Evolutionary conservation across 2,888 invertebrate genomes (phyloP).

Genomic region (Bellardia bayeri): DNA sequence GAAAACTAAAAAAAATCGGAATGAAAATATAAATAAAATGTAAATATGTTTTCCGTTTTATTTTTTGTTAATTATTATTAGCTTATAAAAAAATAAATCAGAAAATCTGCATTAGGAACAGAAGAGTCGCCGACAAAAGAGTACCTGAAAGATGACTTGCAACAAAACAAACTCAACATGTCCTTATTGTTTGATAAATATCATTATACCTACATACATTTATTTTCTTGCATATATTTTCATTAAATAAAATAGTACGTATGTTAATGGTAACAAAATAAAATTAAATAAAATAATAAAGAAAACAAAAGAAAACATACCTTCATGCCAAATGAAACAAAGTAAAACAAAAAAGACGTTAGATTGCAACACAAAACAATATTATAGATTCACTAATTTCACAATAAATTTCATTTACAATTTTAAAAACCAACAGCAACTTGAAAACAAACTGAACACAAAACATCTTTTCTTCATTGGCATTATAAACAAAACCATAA

Average conservation of each 20-base stretch:
- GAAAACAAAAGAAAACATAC: conserved; percentile 6
- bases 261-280: background rate
- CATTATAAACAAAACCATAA: background rate
- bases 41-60: too few species aligned
- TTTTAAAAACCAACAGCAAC: background rate
- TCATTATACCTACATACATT: too few species aligned
- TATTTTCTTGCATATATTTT: background rate
- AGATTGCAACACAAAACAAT: background rate
- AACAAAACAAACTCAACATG: too few species aligned
- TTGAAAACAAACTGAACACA: background rate
- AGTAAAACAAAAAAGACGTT: background rate
- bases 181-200: too few species aligned
- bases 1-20: too few species aligned
- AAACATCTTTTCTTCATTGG: background rate
- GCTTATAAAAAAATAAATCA: too few species aligned
- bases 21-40: too few species aligned
- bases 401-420: background rate
- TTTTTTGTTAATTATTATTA: too few species aligned
- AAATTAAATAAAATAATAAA: background rate
- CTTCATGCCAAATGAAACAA: background rate
- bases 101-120: too few species aligned
- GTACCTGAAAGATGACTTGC: too few species aligned
- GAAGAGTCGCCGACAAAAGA: too few species aligned
- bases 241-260: background rate
- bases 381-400: conserved; percentile 6